phyloP scores from a whole-genome alignment of 2,797 vertebrate genomes.

The Neostethus bicornis region DNA sequence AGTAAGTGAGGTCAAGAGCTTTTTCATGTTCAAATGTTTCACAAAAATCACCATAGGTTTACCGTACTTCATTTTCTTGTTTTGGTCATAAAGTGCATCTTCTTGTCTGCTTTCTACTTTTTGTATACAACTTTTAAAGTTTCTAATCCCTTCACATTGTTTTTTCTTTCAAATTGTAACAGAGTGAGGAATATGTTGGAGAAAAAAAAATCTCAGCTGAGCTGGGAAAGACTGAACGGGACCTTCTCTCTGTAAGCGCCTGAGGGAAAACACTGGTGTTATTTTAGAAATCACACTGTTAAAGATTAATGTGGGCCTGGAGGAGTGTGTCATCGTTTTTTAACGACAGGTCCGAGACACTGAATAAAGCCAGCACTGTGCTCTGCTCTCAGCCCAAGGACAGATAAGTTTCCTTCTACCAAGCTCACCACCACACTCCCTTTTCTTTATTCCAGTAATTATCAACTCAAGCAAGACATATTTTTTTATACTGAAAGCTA shows the following conservation, averaged over 20 bases:
- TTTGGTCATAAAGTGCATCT: not conserved
- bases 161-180: constrained; percentile 50
- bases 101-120: constrained; percentile 7
- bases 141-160: constrained; percentile 6
- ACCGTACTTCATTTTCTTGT: constrained; percentile 19
- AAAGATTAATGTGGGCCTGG: constrained; percentile 81
- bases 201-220: constrained; percentile 26
- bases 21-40: constrained; percentile 59
- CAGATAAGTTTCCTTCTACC: constrained; percentile 76
- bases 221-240: constrained; percentile 49
- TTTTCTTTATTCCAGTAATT: constrained; percentile 57
- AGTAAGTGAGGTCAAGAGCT: constrained; percentile 71
- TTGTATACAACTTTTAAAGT: constrained; percentile 20
- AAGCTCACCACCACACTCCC: constrained; percentile 43
- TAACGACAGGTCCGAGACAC: constrained; percentile 69
- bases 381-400: constrained; percentile 76
- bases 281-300: constrained; percentile 82
- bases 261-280: constrained; percentile 77
- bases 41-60: constrained; percentile 12
- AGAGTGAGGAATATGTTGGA: constrained; percentile 1
- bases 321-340: constrained; percentile 83
- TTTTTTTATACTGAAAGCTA: constrained; percentile 45
- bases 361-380: constrained; percentile 79
- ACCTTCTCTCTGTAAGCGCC: constrained; percentile 57
- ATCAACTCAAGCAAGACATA: constrained; percentile 54